These are phyloP conservation scores for Daphoenositta chrysoptera DNA, from an alignment of 2,113 vertebrate genomes.

Conservation along the genomic window DNA sequence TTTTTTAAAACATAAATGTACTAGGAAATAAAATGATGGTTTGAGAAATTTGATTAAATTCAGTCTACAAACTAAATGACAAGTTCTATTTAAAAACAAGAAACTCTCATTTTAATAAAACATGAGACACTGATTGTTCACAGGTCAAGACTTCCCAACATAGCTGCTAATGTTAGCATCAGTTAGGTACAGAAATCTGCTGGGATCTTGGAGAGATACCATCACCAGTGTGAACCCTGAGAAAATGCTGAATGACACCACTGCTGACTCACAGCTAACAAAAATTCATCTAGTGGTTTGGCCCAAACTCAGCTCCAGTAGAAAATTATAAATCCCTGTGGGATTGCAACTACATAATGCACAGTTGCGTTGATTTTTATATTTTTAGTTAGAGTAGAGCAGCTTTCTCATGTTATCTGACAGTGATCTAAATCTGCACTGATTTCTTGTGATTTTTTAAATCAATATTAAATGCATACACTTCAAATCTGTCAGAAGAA, in stretches of 20 bases:
- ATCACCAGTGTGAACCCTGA: neutral
- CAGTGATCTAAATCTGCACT: neutral
- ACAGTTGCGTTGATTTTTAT: neutral
- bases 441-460: neutral
- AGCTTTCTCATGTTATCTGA: neutral
- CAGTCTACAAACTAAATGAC: neutral
- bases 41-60: neutral
- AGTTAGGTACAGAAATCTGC: neutral
- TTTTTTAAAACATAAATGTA: neutral
- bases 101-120: neutral
- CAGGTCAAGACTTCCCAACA: neutral
- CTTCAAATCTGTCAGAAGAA: neutral
- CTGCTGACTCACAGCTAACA: neutral
- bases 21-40: neutral
- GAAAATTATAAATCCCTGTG: neutral
- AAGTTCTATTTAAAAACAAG: neutral
- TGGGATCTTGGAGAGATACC: neutral
- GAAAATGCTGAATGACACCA: neutral
- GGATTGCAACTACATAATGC: neutral
- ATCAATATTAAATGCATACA: neutral
- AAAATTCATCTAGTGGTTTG: neutral
- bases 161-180: neutral
- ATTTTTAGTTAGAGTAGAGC: neutral
- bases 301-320: neutral
- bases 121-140: neutral